These are phyloP conservation scores for Hyaena hyaena DNA, from an alignment of 2,113 vertebrate genomes.

Conservation along the genomic window DNA sequence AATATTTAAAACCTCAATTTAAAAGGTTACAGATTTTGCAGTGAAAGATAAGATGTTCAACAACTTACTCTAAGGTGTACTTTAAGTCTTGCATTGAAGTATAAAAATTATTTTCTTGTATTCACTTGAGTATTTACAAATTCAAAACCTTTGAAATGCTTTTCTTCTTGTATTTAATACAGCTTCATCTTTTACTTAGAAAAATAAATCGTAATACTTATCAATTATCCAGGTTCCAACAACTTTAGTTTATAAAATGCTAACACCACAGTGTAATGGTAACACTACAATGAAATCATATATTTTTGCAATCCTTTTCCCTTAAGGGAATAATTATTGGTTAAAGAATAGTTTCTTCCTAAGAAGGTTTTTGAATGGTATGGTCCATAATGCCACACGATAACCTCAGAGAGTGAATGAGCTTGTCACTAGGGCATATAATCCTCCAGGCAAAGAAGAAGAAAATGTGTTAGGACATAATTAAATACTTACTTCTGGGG, in stretches of 20 bases:
- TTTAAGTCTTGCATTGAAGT: slow-evolving; percentile 31
- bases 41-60: background rate
- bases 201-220: slow-evolving; percentile 10
- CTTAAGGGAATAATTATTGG: slow-evolving; percentile 77
- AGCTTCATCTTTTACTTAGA: background rate
- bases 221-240: slow-evolving; percentile 33
- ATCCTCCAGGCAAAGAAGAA: slow-evolving; percentile 78
- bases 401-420: slow-evolving; percentile 86
- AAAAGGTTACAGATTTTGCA: slow-evolving; percentile 17
- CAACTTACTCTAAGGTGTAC: background rate
- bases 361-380: slow-evolving; percentile 73
- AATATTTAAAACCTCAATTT: slow-evolving; percentile 17
- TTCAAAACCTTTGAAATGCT: slow-evolving; percentile 28
- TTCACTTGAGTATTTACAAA: slow-evolving; percentile 43
- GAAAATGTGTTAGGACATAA: slow-evolving; percentile 86
- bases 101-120: slow-evolving; percentile 42
- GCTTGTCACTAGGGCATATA: slow-evolving; percentile 83
- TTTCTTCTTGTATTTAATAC: slow-evolving; percentile 33
- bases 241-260: slow-evolving; percentile 43
- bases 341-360: slow-evolving; percentile 80
- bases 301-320: slow-evolving; percentile 40
- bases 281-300: background rate
- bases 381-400: slow-evolving; percentile 77
- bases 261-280: background rate
- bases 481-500: slow-evolving; percentile 83